These are phyloP conservation scores for Pediacus dermestoides DNA, from an alignment of 2,888 invertebrate species.

Conservation along the genomic window DNA sequence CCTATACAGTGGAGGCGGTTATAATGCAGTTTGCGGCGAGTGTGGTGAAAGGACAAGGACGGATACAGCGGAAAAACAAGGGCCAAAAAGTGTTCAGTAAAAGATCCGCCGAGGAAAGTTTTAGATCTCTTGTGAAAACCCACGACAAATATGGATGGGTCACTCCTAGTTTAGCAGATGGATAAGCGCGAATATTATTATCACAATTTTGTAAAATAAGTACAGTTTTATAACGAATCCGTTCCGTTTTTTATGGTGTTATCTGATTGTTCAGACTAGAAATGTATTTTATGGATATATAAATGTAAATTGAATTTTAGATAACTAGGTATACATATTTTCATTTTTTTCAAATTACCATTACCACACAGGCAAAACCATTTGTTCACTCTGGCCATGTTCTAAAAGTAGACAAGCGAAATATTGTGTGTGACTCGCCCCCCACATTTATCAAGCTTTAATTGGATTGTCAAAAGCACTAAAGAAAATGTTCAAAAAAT, in stretches of 20 bases:
- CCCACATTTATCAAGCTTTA: too few relatives aligned
- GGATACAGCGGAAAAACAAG: slow-evolving; percentile 74
- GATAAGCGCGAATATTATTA: too few relatives aligned
- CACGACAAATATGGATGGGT: slow-evolving; percentile 92
- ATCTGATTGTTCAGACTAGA: slow-evolving; percentile 24
- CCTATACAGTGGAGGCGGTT: slow-evolving; percentile 82
- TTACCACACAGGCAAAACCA: too few relatives aligned
- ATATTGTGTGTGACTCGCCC: too few relatives aligned
- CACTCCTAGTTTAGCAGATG: slow-evolving; percentile 80
- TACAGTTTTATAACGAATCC: slow-evolving; percentile 13
- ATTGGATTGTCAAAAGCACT: too few relatives aligned
- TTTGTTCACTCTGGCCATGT: too few relatives aligned
- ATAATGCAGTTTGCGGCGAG: slow-evolving; percentile 88
- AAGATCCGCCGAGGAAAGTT: slow-evolving; percentile 83
- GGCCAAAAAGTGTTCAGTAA: slow-evolving; percentile 74
- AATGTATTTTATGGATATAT: slow-evolving; percentile 19
- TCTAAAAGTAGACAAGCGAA: too few relatives aligned
- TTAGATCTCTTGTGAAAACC: slow-evolving; percentile 81
- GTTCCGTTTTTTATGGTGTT: slow-evolving; percentile 21
- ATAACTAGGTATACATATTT: too few relatives aligned
- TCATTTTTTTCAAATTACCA: too few relatives aligned
- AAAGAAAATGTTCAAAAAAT: too few relatives aligned
- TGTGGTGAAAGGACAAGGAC: slow-evolving; percentile 82
- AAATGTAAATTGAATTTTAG: neutral
- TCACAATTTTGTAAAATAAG: too few relatives aligned